Evolutionary conservation across 2,113 vertebrate genomes (phyloP), one percentile per base, ranked within the genome.

Genomic region (Greenwoodochromis staneri): DNA sequence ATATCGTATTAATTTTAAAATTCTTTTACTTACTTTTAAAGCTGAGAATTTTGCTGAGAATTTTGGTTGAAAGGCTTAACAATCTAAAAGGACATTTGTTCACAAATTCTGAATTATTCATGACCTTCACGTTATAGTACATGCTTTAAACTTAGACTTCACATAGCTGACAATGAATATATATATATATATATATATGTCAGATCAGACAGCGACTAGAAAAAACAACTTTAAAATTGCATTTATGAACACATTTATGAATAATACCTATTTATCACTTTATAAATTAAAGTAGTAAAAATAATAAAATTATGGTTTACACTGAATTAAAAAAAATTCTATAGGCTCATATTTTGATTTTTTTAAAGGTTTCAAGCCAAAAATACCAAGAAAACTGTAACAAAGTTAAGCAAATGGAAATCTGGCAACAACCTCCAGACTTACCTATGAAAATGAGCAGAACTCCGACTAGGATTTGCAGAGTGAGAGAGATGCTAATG

Each of bases 371-470:
- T 51, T 51, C 17, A 42, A 59, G 31, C 51, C 7, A 84, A 29
- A 40, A 40, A 54, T 31, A 17, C 17, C 7, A 45, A 13, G 31
- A 81, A 54, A 19, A 78, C 14, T 45, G 27, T 19, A 78, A 49
- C 16, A 73, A 11, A 13, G 13, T 71, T 42, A 6, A 27, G 4
- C 14, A 27, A 59, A 61, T 4, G 69, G 10, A 59, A 80, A 82
- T 34, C 29, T 9, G 36, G 8, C 21, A 9, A 21, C 4, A 17
- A 63, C 66, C 31, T 31, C 11, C 61, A 34, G 6, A 76, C 97
- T 17, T 93, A 99, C 99, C 98, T 3, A 99, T 97, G 91, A 99
- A 99, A 95, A 99, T 99, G 73, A 99, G 97, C 73, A 99, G 92
- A 19, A 99, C 92, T 2, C 98, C 99, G 85, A 99, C 98, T 1